Percentiles rank a stretch among this genome's conserved stretches.
These are phyloP conservation scores for Gyrodactylus salaris DNA, from an alignment of 1,140 invertebrate species.

Conservation along the genomic window DNA sequence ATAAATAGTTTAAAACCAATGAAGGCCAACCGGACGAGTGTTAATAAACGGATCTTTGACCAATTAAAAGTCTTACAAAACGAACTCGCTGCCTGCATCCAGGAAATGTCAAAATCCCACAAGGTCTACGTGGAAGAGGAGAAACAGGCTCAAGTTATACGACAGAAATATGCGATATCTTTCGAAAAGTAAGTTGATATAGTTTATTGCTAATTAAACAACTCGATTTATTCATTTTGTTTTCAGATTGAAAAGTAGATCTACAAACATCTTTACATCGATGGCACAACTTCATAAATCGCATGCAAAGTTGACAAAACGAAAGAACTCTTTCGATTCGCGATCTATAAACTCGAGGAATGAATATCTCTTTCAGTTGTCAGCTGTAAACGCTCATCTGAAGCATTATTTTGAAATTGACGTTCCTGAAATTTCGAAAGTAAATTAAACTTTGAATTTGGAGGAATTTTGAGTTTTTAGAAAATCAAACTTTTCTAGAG, in stretches of 20 bases:
- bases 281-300: conserved; percentile 3
- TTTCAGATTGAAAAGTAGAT: background rate
- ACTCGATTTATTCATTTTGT: background rate
- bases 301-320: background rate
- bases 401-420: background rate
- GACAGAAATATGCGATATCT: background rate
- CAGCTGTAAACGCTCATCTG: conserved; percentile 2
- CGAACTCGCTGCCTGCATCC: background rate
- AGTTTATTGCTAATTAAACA: background rate
- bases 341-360: background rate
- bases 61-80: conserved; percentile 2
- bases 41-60: conserved; percentile 2
- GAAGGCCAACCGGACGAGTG: background rate
- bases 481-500: background rate
- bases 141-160: background rate
- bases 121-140: conserved; percentile 5
- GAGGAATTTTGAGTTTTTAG: no score
- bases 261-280: conserved; percentile 1
- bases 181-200: background rate
- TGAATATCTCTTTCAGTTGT: conserved; percentile 5
- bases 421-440: background rate
- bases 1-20: background rate
- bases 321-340: background rate
- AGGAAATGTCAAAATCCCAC: conserved; percentile 3
- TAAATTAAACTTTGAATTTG: background rate